Conservation (phyloP, 2,113 vertebrate genomes). For the Myrmophylax atrothorax region DNA sequence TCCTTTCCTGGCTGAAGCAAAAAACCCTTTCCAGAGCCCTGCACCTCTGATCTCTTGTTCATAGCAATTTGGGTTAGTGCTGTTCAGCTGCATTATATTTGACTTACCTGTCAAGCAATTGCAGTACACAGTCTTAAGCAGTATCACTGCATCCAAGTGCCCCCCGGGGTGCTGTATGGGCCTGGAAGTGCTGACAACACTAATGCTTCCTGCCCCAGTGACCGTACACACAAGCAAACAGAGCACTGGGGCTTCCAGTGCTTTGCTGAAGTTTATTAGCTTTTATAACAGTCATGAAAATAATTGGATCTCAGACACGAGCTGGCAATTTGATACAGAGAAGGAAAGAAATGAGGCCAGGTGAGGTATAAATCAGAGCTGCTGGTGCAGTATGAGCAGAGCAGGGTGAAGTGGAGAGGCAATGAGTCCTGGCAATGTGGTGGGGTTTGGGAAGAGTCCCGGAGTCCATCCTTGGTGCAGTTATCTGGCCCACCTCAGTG, state of each 20-base stretch:
- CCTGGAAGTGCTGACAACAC: not conserved
- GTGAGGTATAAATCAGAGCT: slow-evolving; percentile 16
- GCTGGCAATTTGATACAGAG: not conserved
- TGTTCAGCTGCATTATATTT: not conserved
- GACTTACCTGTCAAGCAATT: not conserved
- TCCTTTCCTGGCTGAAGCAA: not conserved
- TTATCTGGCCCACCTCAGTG: not conserved
- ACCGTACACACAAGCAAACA: not conserved
- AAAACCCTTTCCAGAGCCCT: not conserved
- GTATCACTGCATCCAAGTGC: not conserved
- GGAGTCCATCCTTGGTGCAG: not conserved
- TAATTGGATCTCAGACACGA: not conserved
- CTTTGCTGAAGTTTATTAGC: slow-evolving; percentile 40
- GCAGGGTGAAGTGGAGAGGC: not conserved
- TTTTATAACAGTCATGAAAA: slow-evolving; percentile 4
- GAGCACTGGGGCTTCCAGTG: not conserved
- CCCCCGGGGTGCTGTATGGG: not conserved
- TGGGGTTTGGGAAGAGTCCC: not conserved
- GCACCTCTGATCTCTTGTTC: not conserved
- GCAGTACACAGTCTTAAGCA: not conserved
- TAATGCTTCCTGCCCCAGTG: not conserved
- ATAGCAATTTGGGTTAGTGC: not conserved
- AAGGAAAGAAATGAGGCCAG: slow-evolving; percentile 22
- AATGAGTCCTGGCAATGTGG: fast-evolving
- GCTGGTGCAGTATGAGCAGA: not conserved